Conservation (phyloP, 2,113 vertebrate species). For the Fulica atra region DNA sequence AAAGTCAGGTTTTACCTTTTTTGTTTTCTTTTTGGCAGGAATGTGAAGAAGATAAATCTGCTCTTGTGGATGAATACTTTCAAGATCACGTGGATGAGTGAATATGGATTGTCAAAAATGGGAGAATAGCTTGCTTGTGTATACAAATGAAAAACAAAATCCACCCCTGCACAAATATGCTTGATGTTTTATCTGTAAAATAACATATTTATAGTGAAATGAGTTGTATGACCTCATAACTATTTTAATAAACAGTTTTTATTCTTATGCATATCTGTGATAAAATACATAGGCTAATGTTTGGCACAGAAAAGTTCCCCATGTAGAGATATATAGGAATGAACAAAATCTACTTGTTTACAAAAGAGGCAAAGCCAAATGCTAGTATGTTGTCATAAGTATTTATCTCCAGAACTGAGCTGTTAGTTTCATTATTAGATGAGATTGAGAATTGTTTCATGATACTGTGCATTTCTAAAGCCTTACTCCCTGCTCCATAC, state of each 20-base stretch:
- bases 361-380: not conserved
- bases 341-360: not conserved
- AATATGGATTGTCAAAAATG: not conserved
- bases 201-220: slow-evolving; percentile 1
- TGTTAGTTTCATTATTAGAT: not conserved
- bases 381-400: not conserved
- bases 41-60: slow-evolving; percentile 80
- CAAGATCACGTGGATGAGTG: slow-evolving; percentile 69
- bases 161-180: not conserved
- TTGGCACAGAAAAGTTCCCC: not conserved
- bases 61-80: slow-evolving; percentile 88
- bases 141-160: not conserved
- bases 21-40: slow-evolving; percentile 75
- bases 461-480: not conserved
- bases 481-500: not conserved
- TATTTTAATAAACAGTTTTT: slow-evolving; percentile 44
- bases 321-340: not conserved
- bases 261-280: not conserved
- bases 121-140: not conserved
- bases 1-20: slow-evolving; percentile 47
- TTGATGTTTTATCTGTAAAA: not conserved
- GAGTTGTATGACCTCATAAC: not conserved
- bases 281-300: not conserved
- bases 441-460: not conserved
- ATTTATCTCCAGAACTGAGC: not conserved